phyloP scores from a whole-genome alignment of 2,113 vertebrate species.

The Eubucco bourcierii region DNA sequence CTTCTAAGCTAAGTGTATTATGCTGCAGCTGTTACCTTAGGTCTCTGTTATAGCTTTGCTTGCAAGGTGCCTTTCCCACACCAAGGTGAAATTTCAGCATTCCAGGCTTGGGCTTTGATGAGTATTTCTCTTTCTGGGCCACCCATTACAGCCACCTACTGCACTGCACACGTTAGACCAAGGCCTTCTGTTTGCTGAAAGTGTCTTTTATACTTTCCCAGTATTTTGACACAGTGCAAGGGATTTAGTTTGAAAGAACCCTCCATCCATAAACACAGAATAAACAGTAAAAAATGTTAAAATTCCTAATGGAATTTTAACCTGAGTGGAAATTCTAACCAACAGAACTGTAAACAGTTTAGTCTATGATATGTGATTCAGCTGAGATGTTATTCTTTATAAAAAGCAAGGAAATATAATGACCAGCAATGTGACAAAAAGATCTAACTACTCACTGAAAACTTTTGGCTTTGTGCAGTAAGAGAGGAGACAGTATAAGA shows the following conservation, averaged over 20 bases:
- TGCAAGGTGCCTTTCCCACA: neutral
- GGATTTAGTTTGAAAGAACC: neutral
- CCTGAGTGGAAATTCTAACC: neutral
- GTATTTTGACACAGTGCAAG: neutral
- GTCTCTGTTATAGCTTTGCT: neutral
- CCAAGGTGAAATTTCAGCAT: neutral
- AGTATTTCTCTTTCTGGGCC: neutral
- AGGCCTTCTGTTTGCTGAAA: neutral
- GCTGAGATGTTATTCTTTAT: neutral
- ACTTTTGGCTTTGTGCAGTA: neutral
- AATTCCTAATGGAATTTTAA: neutral
- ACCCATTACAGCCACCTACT: accelerated
- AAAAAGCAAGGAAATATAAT: neutral
- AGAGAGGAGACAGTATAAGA: neutral
- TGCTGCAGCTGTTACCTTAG: neutral
- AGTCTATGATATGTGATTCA: accelerated
- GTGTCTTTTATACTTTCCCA: neutral
- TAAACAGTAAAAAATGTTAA: neutral
- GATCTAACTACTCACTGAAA: neutral
- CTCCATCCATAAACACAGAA: neutral
- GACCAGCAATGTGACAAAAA: neutral
- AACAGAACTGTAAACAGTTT: neutral
- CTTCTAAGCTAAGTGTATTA: neutral
- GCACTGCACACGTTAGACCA: neutral
- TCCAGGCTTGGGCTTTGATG: neutral